Evolutionary conservation across 2,888 invertebrate genomes (phyloP).

Genomic region (Torymus tubicola): DNA sequence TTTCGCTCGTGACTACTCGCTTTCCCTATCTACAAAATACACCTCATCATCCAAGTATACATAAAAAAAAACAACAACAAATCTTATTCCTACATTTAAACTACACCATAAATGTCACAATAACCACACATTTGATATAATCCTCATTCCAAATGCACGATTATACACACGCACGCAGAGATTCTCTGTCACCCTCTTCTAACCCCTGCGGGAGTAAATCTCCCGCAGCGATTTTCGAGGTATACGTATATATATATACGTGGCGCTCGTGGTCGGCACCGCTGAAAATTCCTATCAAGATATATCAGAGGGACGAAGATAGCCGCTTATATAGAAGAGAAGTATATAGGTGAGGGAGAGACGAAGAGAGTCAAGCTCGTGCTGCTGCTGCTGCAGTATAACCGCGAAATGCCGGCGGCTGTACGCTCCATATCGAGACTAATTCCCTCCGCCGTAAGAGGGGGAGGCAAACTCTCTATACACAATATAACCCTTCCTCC

Average conservation of each 20-base stretch:
- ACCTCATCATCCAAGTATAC: too few relatives aligned
- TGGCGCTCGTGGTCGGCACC: not conserved
- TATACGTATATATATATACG: too few relatives aligned
- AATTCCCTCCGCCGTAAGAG: conserved; percentile 13
- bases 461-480: too few relatives aligned
- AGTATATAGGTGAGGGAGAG: not conserved
- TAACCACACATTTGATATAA: not conserved
- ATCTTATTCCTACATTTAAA: too few relatives aligned
- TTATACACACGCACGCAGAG: too few relatives aligned
- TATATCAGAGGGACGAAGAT: conserved; percentile 15
- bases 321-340: not conserved
- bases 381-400: too few relatives aligned
- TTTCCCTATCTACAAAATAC: too few relatives aligned
- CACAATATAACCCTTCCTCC: too few relatives aligned
- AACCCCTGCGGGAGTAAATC: conserved; percentile 22
- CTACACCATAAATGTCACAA: too few relatives aligned
- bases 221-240: not conserved
- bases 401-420: conserved; percentile 23
- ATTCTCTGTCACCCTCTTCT: not conserved
- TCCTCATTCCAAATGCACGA: not conserved
- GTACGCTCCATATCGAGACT: conserved; percentile 19
- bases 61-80: too few relatives aligned
- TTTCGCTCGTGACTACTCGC: too few relatives aligned
- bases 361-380: not conserved
- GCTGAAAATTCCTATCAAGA: conserved; percentile 34